A percentile compares a stretch with the other conserved stretches of the same genome.
These are phyloP conservation scores for Steatornis caripensis DNA, from an alignment of 2,113 vertebrate species.

Conservation along the genomic window DNA sequence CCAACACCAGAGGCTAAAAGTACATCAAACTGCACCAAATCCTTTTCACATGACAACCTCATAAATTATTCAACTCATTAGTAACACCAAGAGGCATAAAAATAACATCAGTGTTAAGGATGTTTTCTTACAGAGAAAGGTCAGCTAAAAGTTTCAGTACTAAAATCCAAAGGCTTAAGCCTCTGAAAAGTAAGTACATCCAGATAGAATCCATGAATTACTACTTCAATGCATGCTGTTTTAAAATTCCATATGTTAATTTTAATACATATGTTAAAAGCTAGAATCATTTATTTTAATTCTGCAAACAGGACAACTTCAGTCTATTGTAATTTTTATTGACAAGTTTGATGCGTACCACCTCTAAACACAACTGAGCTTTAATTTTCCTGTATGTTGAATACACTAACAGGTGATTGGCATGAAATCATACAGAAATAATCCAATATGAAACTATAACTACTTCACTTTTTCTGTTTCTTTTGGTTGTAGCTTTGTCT, in stretches of 20 bases:
- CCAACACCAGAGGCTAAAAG: slow-evolving; percentile 75
- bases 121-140: slow-evolving; percentile 75
- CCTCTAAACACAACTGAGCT: not conserved
- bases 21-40: slow-evolving; percentile 81
- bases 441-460: not conserved
- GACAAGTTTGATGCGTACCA: not conserved
- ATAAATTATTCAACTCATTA: slow-evolving; percentile 94
- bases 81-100: slow-evolving; percentile 78
- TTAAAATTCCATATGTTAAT: not conserved
- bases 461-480: not conserved
- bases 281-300: not conserved
- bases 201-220: slow-evolving; percentile 6
- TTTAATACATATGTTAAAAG: not conserved
- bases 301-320: not conserved
- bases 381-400: not conserved
- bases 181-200: slow-evolving; percentile 51
- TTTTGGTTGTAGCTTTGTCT: not conserved
- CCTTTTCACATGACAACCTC: slow-evolving; percentile 87
- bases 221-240: not conserved
- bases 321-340: not conserved
- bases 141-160: slow-evolving; percentile 71
- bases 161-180: slow-evolving; percentile 55
- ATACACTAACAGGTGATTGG: not conserved
- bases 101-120: slow-evolving; percentile 78
- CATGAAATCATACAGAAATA: not conserved